Evolutionary conservation across 1,140 invertebrate genomes (phyloP).

Genomic region (Drosophila azteca): DNA sequence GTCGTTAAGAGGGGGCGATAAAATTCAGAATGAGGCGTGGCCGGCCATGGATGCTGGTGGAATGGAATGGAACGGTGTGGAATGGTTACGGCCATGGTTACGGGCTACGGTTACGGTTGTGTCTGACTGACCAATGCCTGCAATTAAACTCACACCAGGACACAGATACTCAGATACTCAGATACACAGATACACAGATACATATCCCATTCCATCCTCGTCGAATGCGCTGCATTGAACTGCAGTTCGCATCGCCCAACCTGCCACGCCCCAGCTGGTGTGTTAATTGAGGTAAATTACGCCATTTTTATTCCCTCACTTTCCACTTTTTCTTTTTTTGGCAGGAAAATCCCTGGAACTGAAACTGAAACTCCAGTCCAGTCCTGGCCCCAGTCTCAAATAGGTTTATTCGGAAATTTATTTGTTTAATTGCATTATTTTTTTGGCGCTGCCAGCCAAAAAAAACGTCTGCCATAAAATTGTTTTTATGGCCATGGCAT

Average conservation of each 20-base stretch:
- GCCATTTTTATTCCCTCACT: conserved; percentile 48
- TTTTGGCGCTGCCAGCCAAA: conserved; percentile 12
- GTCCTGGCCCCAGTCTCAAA: conserved; percentile 22
- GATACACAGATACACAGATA: conserved; percentile 4
- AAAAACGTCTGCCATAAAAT: conserved; percentile 63
- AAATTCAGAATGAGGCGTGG: conserved; percentile 65
- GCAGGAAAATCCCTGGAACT: conserved; percentile 10
- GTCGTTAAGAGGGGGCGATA: conserved; percentile 74
- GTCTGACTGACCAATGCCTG: conserved; percentile 74
- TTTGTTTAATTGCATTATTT: conserved; percentile 76
- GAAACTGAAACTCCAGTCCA: background rate
- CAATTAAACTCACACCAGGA: conserved; percentile 70
- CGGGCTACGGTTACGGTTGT: conserved; percentile 50
- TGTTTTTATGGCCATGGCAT: conserved; percentile 57
- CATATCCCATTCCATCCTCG: background rate
- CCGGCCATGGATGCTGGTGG: conserved; percentile 39
- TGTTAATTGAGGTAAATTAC: conserved; percentile 82
- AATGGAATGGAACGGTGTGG: conserved; percentile 28
- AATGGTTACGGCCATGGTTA: conserved; percentile 39
- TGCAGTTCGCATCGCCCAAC: conserved; percentile 19
- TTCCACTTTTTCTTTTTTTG: conserved; percentile 12
- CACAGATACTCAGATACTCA: background rate
- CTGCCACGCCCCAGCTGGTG: conserved; percentile 53
- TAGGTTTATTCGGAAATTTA: conserved; percentile 75
- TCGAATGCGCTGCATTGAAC: conserved; percentile 39